A percentile compares a stretch with the other conserved stretches of the same genome.
Evolutionary conservation across 2,113 vertebrate genomes (phyloP).

Genomic region (Osmerus eperlanus): DNA sequence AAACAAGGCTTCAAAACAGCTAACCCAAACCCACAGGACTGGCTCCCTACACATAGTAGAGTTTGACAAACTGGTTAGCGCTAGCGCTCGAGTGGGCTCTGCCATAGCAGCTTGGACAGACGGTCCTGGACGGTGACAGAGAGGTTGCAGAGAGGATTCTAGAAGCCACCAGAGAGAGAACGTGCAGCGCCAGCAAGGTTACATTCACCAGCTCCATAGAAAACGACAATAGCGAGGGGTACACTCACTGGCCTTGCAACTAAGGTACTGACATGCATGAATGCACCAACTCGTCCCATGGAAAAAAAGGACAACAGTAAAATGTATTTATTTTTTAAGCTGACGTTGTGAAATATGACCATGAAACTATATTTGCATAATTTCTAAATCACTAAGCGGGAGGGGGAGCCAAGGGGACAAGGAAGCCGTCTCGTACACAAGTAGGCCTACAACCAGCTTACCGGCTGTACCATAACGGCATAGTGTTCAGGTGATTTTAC

Average conservation of each 20-base stretch:
- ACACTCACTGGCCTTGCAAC: too few relatives aligned
- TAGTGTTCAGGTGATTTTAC: too few relatives aligned
- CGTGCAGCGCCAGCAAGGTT: conserved; percentile 60
- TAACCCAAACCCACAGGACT: conserved; percentile 27
- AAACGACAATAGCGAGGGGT: background rate
- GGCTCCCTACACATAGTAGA: conserved; percentile 13
- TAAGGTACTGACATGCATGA: conserved; percentile 37
- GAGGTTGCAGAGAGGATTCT: conserved; percentile 55
- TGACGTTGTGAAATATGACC: background rate
- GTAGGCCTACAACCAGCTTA: too few relatives aligned
- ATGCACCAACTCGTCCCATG: too few relatives aligned
- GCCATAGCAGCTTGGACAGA: conserved; percentile 48
- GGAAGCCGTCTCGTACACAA: too few relatives aligned
- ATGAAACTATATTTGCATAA: too few relatives aligned
- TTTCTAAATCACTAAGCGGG: background rate
- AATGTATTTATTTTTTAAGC: background rate
- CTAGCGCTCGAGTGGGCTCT: conserved; percentile 31
- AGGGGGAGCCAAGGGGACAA: too few relatives aligned
- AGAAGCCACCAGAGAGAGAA: conserved; percentile 57
- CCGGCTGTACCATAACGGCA: too few relatives aligned
- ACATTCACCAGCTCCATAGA: conserved; percentile 59
- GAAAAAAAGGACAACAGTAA: too few relatives aligned
- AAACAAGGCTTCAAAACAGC: too few relatives aligned
- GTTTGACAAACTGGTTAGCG: background rate
- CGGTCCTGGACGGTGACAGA: conserved; percentile 43